Evolutionary conservation across 2,888 invertebrate genomes (phyloP), one percentile per base, ranked within the genome.

Genomic region (Eulithis prunata): DNA sequence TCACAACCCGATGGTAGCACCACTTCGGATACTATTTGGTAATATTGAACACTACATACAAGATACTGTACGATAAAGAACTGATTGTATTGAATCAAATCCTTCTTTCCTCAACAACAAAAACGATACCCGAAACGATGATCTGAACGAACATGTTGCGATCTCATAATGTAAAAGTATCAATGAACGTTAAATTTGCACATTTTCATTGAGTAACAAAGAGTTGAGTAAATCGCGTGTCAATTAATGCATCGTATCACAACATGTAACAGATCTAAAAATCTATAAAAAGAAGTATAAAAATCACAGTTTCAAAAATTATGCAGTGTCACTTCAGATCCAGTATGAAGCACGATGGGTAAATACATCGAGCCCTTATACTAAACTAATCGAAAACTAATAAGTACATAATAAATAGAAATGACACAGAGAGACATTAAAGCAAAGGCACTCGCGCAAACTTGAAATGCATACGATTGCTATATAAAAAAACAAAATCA

Each of bases 291-390:
- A 86, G 82, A 88, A 88, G 88, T 89, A 90, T 89, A 93, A 92
- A 91, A 91, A 93, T 93, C 93, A 93, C 93, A 93, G 93, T 91
- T 92, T 85, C 86, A 80, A 90, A 21, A 91, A 92, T 92, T 92
- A 93, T 92, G 93, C 93, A 88, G 90, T 87, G 90, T 90, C 90
- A 89, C 90, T 88, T 91, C 88, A 89, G 88, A 89, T 88, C 85
- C 85, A 85, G 87, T 86, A 83, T 85, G 88, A 89, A 89, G 89
- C 85, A 81, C 81, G 82, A 87, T 86, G 71, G 64, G 60, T 70
- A 65, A 85, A 84, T 86, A 84, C 85, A 84, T 88, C 84, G 76
- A 78, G 82, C 14, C 54, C 77, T 85, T 86, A 83, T 83, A 85
- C 85, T 82, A 86, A 87, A 82, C 83, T 80, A 80, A 84, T 59